These are phyloP conservation scores for Pterostichus niger DNA, from an alignment of 2,888 invertebrate species.

Conservation along the genomic window DNA sequence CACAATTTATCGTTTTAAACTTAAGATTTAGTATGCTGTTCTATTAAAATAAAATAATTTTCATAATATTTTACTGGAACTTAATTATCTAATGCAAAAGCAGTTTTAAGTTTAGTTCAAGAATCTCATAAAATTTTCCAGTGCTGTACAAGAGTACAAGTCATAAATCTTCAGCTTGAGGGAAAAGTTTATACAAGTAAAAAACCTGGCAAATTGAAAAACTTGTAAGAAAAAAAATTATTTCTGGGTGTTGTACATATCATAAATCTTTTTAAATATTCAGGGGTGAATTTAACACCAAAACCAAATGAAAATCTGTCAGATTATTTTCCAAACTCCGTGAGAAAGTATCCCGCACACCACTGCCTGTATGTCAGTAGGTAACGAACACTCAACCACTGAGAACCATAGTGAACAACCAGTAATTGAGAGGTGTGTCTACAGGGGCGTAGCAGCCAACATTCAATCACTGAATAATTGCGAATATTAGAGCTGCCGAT, in stretches of 20 bases:
- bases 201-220: constrained; percentile 4
- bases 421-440: constrained; percentile 56
- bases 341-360: neutral
- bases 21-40: no score
- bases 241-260: neutral
- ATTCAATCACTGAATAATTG: constrained; percentile 60
- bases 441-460: constrained; percentile 45
- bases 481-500: constrained; percentile 51
- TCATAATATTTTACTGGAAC: no score
- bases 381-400: constrained; percentile 11
- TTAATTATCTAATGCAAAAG: no score
- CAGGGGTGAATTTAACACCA: neutral
- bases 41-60: no score
- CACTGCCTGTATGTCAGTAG: constrained; percentile 36
- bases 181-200: neutral
- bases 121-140: neutral
- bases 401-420: constrained; percentile 2
- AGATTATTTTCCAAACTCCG: neutral
- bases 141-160: neutral
- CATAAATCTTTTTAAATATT: constrained; percentile 6
- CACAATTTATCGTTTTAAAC: no score
- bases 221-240: neutral
- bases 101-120: no score
- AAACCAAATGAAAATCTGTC: neutral
- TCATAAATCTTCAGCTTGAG: neutral